Percentiles rank a stretch among this genome's conserved stretches.
Evolutionary conservation across 2,888 invertebrate species (phyloP).

Genomic region (Cyaniris semiargus): DNA sequence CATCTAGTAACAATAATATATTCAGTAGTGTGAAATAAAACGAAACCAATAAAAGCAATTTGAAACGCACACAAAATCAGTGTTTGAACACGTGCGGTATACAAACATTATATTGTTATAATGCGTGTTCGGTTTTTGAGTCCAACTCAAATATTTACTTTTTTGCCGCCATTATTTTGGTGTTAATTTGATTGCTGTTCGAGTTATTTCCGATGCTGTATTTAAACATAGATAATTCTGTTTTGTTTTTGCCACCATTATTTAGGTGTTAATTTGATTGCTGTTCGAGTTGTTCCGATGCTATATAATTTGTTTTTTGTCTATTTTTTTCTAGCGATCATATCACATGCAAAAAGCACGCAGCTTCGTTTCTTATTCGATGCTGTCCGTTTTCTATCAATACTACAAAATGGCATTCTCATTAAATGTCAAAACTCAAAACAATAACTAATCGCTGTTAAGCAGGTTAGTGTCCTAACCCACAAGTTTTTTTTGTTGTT

Average conservation of each 20-base stretch:
- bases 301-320: neutral
- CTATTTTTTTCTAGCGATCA: neutral
- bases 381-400: no score
- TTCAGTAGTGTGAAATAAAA: neutral
- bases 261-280: constrained; percentile 32
- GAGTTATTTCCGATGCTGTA: neutral
- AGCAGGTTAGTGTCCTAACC: no score
- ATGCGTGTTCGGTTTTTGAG: neutral
- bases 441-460: no score
- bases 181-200: constrained; percentile 33
- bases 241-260: constrained; percentile 15
- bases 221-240: neutral
- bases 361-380: no score
- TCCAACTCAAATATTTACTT: constrained; percentile 18
- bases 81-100: constrained; percentile 1
- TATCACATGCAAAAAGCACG: no score
- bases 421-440: no score
- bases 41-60: constrained; percentile 17
- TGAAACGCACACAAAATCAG: neutral
- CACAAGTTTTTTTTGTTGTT: no score
- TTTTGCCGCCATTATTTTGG: constrained; percentile 14
- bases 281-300: neutral
- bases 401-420: no score
- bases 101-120: constrained; percentile 9
- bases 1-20: neutral